A percentile compares a stretch with the other conserved stretches of the same genome.
Conservation (phyloP, 35 echinoderm and acorn worm species). For the Heliocidaris erythrogramma region DNA sequence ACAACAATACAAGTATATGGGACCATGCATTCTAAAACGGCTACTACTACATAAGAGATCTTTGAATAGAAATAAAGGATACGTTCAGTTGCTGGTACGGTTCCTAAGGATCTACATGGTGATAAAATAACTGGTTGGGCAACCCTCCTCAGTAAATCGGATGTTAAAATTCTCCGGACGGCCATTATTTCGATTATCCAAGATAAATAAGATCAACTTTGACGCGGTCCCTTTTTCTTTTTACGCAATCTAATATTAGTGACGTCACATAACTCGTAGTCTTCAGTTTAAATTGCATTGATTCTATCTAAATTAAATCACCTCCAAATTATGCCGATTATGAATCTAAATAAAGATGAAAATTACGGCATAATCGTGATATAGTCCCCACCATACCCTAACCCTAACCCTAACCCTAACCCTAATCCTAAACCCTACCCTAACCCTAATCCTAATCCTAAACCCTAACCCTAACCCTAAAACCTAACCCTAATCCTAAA, state of each 20-base stretch:
- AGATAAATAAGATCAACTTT: not conserved
- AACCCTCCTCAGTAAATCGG: conserved; percentile 16
- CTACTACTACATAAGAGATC: not conserved
- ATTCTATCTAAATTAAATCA: too few species aligned
- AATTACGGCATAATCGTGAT: too few species aligned
- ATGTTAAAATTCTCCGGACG: not conserved
- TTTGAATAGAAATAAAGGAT: not conserved
- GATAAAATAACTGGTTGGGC: not conserved
- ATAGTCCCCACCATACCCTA: too few species aligned
- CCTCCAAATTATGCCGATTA: too few species aligned
- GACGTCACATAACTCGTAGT: not conserved
- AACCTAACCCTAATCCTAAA: too few species aligned
- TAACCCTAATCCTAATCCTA: too few species aligned
- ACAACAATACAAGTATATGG: not conserved
- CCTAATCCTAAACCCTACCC: too few species aligned
- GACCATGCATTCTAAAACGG: not conserved
- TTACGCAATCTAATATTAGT: not conserved
- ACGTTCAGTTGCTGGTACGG: not conserved
- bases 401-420: too few species aligned
- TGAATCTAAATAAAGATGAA: too few species aligned
- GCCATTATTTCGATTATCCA: not conserved
- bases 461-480: too few species aligned
- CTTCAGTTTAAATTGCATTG: too few species aligned
- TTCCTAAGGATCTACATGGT: conserved; percentile 23
- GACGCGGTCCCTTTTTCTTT: not conserved